Percentiles rank a stretch among this genome's conserved stretches.
Conservation (phyloP, 2,113 vertebrate species). For the Tachysurus vachellii region DNA sequence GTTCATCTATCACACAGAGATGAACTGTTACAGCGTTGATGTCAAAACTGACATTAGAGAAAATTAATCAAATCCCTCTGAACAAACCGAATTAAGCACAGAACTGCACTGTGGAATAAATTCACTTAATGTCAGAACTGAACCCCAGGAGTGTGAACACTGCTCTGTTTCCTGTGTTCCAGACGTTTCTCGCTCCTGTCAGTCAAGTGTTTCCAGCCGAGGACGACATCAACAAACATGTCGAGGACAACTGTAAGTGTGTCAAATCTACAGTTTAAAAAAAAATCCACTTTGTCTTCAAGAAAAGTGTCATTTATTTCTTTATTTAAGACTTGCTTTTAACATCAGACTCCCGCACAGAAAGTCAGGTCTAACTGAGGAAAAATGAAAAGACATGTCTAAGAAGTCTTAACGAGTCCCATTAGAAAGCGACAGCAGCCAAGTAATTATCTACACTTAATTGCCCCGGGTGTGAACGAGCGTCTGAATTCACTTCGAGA, state of each 20-base stretch:
- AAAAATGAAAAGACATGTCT: not conserved
- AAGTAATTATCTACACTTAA: not conserved
- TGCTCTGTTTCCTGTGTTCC: conserved; percentile 6
- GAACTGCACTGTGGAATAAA: not conserved
- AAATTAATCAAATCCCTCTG: not conserved
- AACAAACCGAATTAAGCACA: not conserved
- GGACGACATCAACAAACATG: conserved; percentile 91
- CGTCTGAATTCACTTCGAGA: not conserved
- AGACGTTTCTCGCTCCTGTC: conserved; percentile 89
- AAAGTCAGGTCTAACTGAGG: not conserved
- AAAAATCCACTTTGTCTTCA: not conserved
- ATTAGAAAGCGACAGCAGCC: not conserved
- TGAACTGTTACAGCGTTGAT: not conserved
- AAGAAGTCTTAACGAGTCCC: not conserved
- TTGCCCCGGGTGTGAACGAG: not conserved
- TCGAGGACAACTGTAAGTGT: conserved; percentile 96
- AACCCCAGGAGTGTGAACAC: not conserved
- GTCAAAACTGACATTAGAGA: not conserved
- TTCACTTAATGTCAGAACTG: not conserved
- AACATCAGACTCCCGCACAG: not conserved
- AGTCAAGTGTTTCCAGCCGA: conserved; percentile 96
- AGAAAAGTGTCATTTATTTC: not conserved
- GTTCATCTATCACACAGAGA: no score
- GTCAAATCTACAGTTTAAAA: not conserved
- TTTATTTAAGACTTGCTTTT: not conserved